Conservation (phyloP, 2,888 invertebrate species). For the Aphodius granarius region DNA sequence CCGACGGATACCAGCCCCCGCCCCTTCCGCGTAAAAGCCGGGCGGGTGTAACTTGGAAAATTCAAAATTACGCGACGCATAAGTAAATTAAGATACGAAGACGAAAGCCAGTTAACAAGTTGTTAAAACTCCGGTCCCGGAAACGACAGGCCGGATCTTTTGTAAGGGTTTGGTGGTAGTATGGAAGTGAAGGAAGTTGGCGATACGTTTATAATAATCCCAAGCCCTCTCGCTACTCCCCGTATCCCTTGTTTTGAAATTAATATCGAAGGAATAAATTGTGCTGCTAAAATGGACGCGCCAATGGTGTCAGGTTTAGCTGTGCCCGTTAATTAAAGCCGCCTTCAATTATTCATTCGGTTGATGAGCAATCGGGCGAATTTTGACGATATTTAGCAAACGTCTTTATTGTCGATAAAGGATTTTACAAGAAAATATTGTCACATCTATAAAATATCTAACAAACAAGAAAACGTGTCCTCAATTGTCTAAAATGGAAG, state of each 20-base stretch:
- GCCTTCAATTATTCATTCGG: background rate
- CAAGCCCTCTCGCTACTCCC: background rate
- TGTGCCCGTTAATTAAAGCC: background rate
- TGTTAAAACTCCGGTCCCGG: background rate
- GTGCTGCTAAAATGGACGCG: background rate
- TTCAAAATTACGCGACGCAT: background rate
- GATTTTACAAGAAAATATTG: too few relatives aligned
- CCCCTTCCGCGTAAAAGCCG: too few relatives aligned
- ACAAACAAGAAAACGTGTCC: too few relatives aligned
- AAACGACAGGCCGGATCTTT: background rate
- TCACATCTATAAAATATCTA: too few relatives aligned
- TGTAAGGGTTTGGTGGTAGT: background rate
- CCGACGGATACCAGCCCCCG: background rate
- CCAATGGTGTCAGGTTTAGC: background rate
- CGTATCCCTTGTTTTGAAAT: background rate
- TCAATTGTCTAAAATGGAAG: too few relatives aligned
- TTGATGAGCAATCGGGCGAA: background rate
- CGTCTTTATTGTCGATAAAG: background rate
- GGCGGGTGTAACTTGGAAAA: background rate
- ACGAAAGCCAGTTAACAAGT: background rate
- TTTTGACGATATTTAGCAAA: background rate
- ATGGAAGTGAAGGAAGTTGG: background rate
- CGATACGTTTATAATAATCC: background rate
- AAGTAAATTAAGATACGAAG: background rate
- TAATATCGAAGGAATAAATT: background rate